Conservation (phyloP, 2,888 invertebrate genomes). For the Agrenia bidenticulata region DNA sequence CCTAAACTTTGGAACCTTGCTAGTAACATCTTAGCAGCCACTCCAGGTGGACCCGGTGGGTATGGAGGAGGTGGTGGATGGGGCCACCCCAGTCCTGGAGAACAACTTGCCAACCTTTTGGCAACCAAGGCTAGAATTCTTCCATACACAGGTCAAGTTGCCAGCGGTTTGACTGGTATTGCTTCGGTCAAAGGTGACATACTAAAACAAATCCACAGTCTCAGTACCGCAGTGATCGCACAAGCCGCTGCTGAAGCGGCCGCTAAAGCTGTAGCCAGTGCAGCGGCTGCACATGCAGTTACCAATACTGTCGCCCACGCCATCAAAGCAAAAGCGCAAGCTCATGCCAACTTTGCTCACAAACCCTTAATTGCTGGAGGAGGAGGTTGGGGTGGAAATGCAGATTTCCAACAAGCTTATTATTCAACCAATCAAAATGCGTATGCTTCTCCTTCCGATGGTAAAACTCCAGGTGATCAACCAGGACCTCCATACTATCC, state of each 20-base stretch:
- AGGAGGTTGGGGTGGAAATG: not conserved
- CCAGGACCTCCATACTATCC: constrained; percentile 37
- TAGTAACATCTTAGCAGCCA: constrained; percentile 44
- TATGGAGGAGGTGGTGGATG: constrained; percentile 24
- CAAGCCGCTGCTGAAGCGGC: constrained; percentile 44
- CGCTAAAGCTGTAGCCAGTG: constrained; percentile 36
- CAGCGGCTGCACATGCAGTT: constrained; percentile 42
- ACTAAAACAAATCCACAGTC: constrained; percentile 39
- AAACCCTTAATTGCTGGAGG: not conserved
- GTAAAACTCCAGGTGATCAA: constrained; percentile 34
- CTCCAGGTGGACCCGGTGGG: constrained; percentile 41
- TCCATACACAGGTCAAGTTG: constrained; percentile 43
- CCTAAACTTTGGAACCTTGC: constrained; percentile 44
- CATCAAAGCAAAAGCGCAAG: constrained; percentile 3
- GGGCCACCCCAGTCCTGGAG: constrained; percentile 15
- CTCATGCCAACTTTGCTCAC: not conserved
- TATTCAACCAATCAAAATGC: constrained; percentile 31
- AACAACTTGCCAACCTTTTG: constrained; percentile 30
- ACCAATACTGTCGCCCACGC: constrained; percentile 36
- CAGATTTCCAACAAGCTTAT: constrained; percentile 17
- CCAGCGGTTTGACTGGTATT: constrained; percentile 40
- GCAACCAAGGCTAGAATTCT: constrained; percentile 42
- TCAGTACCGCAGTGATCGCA: constrained; percentile 40
- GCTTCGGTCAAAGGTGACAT: constrained; percentile 44
- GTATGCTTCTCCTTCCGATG: constrained; percentile 18